These are phyloP conservation scores for Leucopsar rothschildi DNA, from an alignment of 2,113 vertebrate genomes.

Conservation along the genomic window DNA sequence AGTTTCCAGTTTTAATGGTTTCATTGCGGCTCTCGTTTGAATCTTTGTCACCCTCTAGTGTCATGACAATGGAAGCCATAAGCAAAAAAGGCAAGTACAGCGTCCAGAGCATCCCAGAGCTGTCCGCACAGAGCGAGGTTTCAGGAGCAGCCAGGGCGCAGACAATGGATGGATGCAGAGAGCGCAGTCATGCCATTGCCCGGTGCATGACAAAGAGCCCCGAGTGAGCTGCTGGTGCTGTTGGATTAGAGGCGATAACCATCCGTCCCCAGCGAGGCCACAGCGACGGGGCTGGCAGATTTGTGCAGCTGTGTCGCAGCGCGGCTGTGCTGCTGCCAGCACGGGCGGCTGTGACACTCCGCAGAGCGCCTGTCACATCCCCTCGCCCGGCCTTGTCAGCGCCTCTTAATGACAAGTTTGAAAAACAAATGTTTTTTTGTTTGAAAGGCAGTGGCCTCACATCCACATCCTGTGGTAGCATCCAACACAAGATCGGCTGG, in stretches of 20 bases:
- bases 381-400: background rate
- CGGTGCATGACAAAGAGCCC: background rate
- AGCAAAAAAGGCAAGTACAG: background rate
- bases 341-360: rapidly evolving
- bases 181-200: background rate
- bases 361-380: background rate
- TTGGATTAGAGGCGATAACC: background rate
- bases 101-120: background rate
- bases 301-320: background rate
- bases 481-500: background rate
- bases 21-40: background rate
- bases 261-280: background rate
- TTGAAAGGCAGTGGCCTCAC: background rate
- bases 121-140: too few species aligned
- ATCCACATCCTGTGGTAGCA: background rate
- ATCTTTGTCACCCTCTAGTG: slow-evolving; percentile 58
- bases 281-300: background rate
- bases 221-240: background rate
- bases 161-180: background rate
- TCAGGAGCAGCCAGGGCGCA: background rate
- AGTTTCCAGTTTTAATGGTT: background rate
- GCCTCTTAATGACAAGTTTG: background rate
- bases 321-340: background rate
- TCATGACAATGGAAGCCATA: background rate
- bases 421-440: background rate